phyloP scores from a whole-genome alignment of 2,888 invertebrate species.

The Selenia dentaria region DNA sequence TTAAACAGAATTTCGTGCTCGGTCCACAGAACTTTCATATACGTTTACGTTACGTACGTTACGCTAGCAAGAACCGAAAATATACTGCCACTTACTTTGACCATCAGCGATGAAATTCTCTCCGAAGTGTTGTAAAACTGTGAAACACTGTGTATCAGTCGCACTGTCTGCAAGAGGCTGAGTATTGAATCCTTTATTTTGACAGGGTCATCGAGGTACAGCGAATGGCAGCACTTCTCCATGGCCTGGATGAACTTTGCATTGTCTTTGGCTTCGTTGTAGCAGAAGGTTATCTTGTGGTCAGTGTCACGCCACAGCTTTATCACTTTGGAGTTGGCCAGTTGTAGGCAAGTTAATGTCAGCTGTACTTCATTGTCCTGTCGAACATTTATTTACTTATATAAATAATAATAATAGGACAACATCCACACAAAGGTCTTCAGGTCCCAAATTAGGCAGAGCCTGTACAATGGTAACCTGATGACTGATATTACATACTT shows the following conservation, averaged over 20 bases:
- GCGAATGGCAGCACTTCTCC: slow-evolving; percentile 97
- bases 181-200: slow-evolving; percentile 96
- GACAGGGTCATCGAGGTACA: slow-evolving; percentile 96
- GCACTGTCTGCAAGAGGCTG: slow-evolving; percentile 95
- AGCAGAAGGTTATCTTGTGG: slow-evolving; percentile 96
- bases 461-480: too few species aligned
- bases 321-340: slow-evolving; percentile 91
- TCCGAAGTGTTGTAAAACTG: slow-evolving; percentile 98
- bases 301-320: slow-evolving; percentile 94
- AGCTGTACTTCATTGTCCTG: slow-evolving; percentile 90
- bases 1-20: too few species aligned
- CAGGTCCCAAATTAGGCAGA: too few species aligned
- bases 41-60: too few species aligned
- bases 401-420: too few species aligned
- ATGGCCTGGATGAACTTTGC: slow-evolving; percentile 96
- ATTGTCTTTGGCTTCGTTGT: slow-evolving; percentile 98
- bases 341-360: slow-evolving; percentile 90
- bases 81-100: slow-evolving; percentile 87
- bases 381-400: slow-evolving; percentile 10
- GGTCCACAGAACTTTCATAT: too few species aligned
- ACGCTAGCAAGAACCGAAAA: too few species aligned
- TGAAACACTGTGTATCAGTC: slow-evolving; percentile 97
- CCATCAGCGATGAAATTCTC: slow-evolving; percentile 97
- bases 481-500: too few species aligned
- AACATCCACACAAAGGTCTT: too few species aligned